Evolutionary conservation across 2,888 invertebrate genomes (phyloP).

Genomic region (Caenorhabditis doughertyi): DNA sequence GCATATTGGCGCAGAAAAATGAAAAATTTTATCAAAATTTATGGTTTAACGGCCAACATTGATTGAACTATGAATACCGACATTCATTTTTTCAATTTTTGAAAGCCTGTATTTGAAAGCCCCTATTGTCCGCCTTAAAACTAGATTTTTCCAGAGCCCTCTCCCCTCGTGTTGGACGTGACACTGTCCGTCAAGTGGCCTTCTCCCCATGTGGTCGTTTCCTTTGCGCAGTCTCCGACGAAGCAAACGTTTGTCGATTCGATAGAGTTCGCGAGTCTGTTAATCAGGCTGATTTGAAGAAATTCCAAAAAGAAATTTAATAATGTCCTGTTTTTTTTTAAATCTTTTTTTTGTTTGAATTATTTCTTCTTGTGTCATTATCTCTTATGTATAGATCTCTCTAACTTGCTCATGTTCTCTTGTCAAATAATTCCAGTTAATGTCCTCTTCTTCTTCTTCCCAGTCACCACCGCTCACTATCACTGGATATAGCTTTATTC

Average conservation of each 20-base stretch:
- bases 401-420: not conserved
- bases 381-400: constrained; percentile 10
- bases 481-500: constrained; percentile 41
- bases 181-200: constrained; percentile 63
- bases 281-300: not conserved
- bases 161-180: not conserved
- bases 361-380: not conserved
- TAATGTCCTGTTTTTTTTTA: not conserved
- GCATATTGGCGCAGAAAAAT: no score
- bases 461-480: not conserved
- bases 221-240: constrained; percentile 56
- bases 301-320: no score
- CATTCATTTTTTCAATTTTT: not conserved
- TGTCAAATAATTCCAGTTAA: not conserved
- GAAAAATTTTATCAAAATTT: no score
- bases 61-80: no score
- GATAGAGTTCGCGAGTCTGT: constrained; percentile 30
- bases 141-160: not conserved
- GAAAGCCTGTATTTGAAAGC: not conserved
- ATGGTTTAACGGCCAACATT: no score
- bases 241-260: constrained; percentile 48
- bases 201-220: constrained; percentile 67
- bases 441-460: not conserved
- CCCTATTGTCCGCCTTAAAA: not conserved
- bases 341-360: not conserved